phyloP scores from a whole-genome alignment of 2,888 invertebrate genomes.

The Andrena marginata region DNA sequence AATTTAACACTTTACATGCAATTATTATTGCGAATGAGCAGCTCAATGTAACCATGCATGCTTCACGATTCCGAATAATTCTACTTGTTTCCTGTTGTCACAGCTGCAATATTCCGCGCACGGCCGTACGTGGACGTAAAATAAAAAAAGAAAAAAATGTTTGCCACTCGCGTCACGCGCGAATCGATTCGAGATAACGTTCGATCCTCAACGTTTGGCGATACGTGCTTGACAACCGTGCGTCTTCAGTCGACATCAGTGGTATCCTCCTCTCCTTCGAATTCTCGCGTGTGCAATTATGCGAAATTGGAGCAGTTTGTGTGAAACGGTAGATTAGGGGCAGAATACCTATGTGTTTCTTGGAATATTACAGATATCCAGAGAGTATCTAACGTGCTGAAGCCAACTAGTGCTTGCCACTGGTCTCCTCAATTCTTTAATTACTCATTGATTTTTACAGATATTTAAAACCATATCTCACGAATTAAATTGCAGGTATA shows the following conservation, averaged over 20 bases:
- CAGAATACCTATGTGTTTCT: too few species aligned
- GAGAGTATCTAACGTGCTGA: too few species aligned
- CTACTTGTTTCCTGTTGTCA: conserved; percentile 37
- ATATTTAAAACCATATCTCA: too few species aligned
- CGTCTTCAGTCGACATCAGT: background rate
- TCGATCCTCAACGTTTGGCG: background rate
- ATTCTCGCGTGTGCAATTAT: too few species aligned
- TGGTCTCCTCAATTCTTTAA: too few species aligned
- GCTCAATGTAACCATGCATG: conserved; percentile 20
- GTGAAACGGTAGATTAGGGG: too few species aligned
- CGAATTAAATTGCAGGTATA: too few species aligned
- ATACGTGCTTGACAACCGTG: background rate
- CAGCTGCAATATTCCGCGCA: conserved; percentile 18
- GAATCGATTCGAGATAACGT: conserved; percentile 3
- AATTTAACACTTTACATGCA: conserved; percentile 13
- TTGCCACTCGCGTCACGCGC: background rate
- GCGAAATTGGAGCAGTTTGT: too few species aligned
- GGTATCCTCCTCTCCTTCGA: too few species aligned
- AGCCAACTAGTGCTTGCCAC: too few species aligned
- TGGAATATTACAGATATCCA: too few species aligned
- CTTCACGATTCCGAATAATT: conserved; percentile 26
- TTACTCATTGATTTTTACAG: too few species aligned
- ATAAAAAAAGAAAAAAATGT: background rate
- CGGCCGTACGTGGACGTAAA: background rate
- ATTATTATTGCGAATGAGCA: conserved; percentile 40